Evolutionary conservation across 2,888 invertebrate species (phyloP), one percentile per base, ranked within the genome.

Genomic region (Monopis laevigella): DNA sequence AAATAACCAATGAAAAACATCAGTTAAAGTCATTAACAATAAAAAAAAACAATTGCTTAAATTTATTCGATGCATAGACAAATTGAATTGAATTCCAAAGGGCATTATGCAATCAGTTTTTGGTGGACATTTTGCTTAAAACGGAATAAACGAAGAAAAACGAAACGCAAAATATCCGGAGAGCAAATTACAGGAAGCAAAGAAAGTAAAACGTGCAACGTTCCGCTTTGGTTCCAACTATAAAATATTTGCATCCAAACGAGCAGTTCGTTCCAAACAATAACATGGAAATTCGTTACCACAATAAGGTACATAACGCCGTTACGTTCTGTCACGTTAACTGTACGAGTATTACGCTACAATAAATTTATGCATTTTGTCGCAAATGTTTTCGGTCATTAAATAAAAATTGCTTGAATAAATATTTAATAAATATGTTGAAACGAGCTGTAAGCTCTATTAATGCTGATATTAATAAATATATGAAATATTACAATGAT

Each of bases 221-320:
- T 59, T 51, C 56, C 55, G 59, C 59, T 55, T 56, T 54, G 56
- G 65, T 62, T 66, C 63, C 59, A 69, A 71, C 65, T 69, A 62
- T 71, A 65, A 68, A 69, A 71, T 70, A 75, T 73, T 74, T 72
- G 73, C 72, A 36, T 36, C 36, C 8, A 72, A 73, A 74, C 67
- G 66, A 70, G 71, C 59, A 52, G 59, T 54, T 52, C 50, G 58
- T 57, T 62, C 69, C 71, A 72, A 71, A 71, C 71, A 72, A 71
- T 70, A 72, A 67, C 65, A 73, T 70, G 63, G 64, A 69, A 73
- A 72, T 71, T 21, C 17, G 19, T 21, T 21, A 4, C 21, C 36
- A 21, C 36, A 21, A 36, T 36, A 36, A 19, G 36, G 21, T 36
- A 17, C 17, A 32, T 8, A 32, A n/a, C 16, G 5, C n/a, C 32